These are phyloP conservation scores for Cotesia typhae DNA, from an alignment of 1,140 invertebrate species.

Conservation along the genomic window DNA sequence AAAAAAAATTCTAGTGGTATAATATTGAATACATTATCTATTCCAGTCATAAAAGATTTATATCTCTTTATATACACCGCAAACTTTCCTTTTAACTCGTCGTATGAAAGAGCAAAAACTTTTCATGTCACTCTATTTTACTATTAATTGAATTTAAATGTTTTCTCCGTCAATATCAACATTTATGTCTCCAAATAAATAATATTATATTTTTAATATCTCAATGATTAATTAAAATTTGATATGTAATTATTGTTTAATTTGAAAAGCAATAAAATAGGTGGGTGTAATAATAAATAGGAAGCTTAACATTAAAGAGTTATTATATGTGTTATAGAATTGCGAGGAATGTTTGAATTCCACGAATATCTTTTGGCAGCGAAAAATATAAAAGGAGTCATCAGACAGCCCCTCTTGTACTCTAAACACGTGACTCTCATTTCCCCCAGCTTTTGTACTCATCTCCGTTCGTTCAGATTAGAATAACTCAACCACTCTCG, in stretches of 20 bases:
- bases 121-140: no score
- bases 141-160: not conserved
- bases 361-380: conserved; percentile 45
- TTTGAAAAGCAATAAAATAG: not conserved
- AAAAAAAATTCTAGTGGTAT: no score
- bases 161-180: no score
- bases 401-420: conserved; percentile 12
- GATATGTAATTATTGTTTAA: no score
- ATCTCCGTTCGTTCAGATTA: conserved; percentile 12
- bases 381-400: conserved; percentile 1
- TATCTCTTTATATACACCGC: no score
- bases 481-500: not conserved
- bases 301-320: not conserved
- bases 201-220: no score
- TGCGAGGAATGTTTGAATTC: conserved; percentile 41
- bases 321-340: conserved; percentile 10
- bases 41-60: no score
- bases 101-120: no score
- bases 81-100: no score
- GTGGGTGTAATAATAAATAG: not conserved
- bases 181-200: no score
- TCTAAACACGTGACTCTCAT: conserved; percentile 8
- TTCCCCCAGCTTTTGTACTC: not conserved
- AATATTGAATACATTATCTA: no score
- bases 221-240: no score